Percentiles rank a stretch among this genome's conserved stretches.
These are phyloP conservation scores for Podotricha telesiphe DNA, from an alignment of 2,888 invertebrate species.

Conservation along the genomic window DNA sequence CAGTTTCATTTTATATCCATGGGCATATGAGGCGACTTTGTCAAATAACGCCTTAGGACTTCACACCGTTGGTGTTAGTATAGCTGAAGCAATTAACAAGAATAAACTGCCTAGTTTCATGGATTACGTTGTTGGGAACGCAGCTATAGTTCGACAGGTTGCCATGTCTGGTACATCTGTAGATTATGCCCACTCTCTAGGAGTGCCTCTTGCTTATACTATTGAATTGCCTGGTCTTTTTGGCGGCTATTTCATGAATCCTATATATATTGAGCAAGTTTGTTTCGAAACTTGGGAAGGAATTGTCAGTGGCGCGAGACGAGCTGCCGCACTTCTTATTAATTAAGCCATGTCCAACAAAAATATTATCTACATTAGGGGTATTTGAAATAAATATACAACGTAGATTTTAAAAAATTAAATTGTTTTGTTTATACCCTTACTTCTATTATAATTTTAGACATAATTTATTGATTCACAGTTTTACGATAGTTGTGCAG, in stretches of 20 bases:
- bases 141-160: conserved; percentile 78
- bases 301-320: conserved; percentile 20
- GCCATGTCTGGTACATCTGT: conserved; percentile 85
- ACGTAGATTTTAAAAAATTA: neutral
- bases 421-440: neutral
- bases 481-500: no score
- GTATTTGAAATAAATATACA: neutral
- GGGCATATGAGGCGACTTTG: conserved; percentile 84
- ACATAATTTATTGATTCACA: no score
- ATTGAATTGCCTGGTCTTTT: conserved; percentile 84
- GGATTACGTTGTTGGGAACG: conserved; percentile 80
- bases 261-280: conserved; percentile 80
- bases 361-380: neutral
- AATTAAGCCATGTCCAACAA: neutral
- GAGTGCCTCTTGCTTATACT: conserved; percentile 84
- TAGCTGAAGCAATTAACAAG: conserved; percentile 67
- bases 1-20: conserved; percentile 86
- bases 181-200: conserved; percentile 85
- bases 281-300: conserved; percentile 83
- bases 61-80: conserved; percentile 66
- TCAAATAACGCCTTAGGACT: conserved; percentile 77
- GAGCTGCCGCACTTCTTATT: neutral
- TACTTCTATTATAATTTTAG: no score
- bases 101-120: conserved; percentile 62
- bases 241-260: conserved; percentile 83